phyloP scores from a whole-genome alignment of 2,888 invertebrate species.

The Coleophora flavipennella region DNA sequence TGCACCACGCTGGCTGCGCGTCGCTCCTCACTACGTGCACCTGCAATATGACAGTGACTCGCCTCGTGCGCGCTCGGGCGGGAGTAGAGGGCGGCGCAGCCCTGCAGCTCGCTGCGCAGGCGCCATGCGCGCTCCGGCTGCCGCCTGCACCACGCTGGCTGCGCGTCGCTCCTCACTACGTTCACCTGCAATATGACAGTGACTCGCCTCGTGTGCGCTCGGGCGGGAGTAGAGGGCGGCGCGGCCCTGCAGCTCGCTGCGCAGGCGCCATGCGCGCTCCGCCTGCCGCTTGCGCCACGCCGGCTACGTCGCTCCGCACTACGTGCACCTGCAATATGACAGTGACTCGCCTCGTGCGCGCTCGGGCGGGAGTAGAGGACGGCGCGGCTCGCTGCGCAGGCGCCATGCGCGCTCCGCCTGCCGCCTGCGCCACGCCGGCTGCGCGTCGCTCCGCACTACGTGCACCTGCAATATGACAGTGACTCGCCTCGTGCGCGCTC shows the following conservation, averaged over 20 bases:
- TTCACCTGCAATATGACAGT: constrained; percentile 57
- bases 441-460: constrained; percentile 32
- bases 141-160: constrained; percentile 26
- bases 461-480: too few relatives aligned
- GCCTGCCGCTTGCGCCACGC: constrained; percentile 32
- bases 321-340: too few relatives aligned
- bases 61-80: constrained; percentile 21
- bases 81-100: constrained; percentile 52
- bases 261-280: constrained; percentile 55
- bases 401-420: constrained; percentile 55
- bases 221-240: constrained; percentile 51
- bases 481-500: constrained; percentile 7
- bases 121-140: constrained; percentile 55
- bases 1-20: constrained; percentile 25
- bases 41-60: constrained; percentile 21
- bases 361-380: constrained; percentile 44
- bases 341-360: constrained; percentile 6
- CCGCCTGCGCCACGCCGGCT: constrained; percentile 26
- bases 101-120: constrained; percentile 53
- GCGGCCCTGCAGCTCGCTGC: constrained; percentile 36
- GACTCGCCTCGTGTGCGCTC: constrained; percentile 7
- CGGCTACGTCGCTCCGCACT: constrained; percentile 31
- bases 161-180: constrained; percentile 32
- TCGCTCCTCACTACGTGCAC: constrained; percentile 43
- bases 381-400: constrained; percentile 54